Base-by-base conservation (phyloP, 2,797 vertebrate species). In the Lepilemur ruficaudatus region DNA sequence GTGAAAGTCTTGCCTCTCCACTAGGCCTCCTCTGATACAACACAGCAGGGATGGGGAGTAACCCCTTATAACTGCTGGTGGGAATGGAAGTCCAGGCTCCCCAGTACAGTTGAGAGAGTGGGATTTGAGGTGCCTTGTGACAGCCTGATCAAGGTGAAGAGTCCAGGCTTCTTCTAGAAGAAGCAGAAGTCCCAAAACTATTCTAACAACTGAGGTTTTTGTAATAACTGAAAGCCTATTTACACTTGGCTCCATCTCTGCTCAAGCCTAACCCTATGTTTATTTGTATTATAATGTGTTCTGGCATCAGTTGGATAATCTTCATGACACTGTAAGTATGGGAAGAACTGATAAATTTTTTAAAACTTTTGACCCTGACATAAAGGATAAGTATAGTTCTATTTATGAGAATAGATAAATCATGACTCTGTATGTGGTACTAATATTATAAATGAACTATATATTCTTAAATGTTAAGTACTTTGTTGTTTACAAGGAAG, bases 391-490 rank as follows among this genome's bases (percentile, higher is more conserved):
- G 2, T 86, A 87, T 41, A 75, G 48, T 81, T 95, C 63, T 94
- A 61, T 90, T 95, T 85, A 59, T 81, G 91, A 94, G 59, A 82
- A 59, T 91, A 95, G 83, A 89, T 94, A 94, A 97, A 85, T 92
- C 80, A 89, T 87, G 69, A 93, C n/a, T 95, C 32, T n/a, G 30
- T n/a, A 84, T 35, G 23, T 82, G 76, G 46, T 35, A 89, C 32
- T 86, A 91, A 90, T 30, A 67, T 65, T 93, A 72, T 59, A 88
- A 93, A 95, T 87, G 46, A 95, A 95, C 52, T 85, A 73, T 23
- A 43, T 92, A 69, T 72, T 90, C 28, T 48, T 94, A 86, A 79
- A 67, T 92, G 72, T 92, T 93, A 97, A 89, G 48, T 84, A 96
- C 67, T 75, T 89, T 85, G 59, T 88, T 96, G 30, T 92, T 97